Conservation (phyloP, 2,113 vertebrate species). For the Mirounga angustirostris region DNA sequence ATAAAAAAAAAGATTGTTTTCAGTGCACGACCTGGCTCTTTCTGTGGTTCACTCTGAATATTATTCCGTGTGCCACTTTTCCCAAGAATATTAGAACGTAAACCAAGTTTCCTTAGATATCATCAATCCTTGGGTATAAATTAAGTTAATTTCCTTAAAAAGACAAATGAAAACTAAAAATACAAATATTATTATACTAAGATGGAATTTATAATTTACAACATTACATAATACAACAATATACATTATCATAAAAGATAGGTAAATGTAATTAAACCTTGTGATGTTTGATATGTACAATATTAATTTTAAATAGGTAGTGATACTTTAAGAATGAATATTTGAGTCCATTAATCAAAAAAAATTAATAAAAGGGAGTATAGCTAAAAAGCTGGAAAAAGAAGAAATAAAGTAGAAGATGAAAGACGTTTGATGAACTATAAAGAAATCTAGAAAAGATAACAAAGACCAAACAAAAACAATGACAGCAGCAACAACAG, state of each 20-base stretch:
- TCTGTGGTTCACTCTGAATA: background rate
- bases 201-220: background rate
- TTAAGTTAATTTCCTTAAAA: background rate
- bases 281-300: background rate
- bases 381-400: background rate
- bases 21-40: background rate
- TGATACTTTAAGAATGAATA: background rate
- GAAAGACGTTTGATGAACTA: background rate
- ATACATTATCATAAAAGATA: background rate
- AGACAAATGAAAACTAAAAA: background rate
- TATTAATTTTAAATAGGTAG: background rate
- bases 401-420: background rate
- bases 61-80: background rate
- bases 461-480: background rate
- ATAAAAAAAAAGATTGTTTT: background rate
- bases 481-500: background rate
- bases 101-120: background rate
- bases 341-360: background rate
- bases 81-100: background rate
- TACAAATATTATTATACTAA: background rate
- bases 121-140: background rate
- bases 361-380: background rate
- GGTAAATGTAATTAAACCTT: background rate
- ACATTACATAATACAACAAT: background rate
- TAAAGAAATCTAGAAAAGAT: background rate